Evolutionary conservation across 2,888 invertebrate genomes (phyloP), one percentile per base, ranked within the genome.

Genomic region (Sminthurides aquaticus): DNA sequence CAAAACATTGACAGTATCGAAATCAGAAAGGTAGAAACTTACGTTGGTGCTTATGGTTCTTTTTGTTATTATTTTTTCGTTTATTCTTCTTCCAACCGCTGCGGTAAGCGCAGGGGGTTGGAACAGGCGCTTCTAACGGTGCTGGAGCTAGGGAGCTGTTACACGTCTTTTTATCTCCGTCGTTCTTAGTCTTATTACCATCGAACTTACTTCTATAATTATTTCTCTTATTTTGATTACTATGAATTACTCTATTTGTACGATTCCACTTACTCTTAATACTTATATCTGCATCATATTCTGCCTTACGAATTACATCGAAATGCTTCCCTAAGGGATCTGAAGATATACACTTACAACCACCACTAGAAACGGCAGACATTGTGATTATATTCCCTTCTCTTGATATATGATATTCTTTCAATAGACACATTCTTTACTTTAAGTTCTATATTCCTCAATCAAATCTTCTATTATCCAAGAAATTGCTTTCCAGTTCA

Each of bases 231-330:
- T 60, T 60, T 2, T 54, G 27, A 20, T 20, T 54, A 54, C 25
- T 57, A 24, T 22, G 5, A 52, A 52, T 20, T 52, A 52, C 20
- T 22, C 52, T 15, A 52, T n/a, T 49, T 34, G 62, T 34, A 55
- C 56, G 56, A 49, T 28, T 63, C n/a, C 57, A 48, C 22, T 57
- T 49, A 26, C 20, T 27, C 29, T 63, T 63, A 11, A 57, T n/a
- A 25, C 26, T 63, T 27, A 62, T 48, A 49, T 63, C 63, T 8
- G 49, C 63, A 5, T 57, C 57, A 5, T 49, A 57, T 57, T 63
- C 63, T 24, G 58, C 57, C 56, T 63, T 63, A 28, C 57, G 57
- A 63, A 63, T 63, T 25, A 57, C 26, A 49, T 57, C 63, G 18
- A 57, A 57, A 29, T 63, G 63, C 49, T 34, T 63, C 24, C 8